Conservation (phyloP, 2,888 invertebrate species). For the Isotomurus palustris region DNA sequence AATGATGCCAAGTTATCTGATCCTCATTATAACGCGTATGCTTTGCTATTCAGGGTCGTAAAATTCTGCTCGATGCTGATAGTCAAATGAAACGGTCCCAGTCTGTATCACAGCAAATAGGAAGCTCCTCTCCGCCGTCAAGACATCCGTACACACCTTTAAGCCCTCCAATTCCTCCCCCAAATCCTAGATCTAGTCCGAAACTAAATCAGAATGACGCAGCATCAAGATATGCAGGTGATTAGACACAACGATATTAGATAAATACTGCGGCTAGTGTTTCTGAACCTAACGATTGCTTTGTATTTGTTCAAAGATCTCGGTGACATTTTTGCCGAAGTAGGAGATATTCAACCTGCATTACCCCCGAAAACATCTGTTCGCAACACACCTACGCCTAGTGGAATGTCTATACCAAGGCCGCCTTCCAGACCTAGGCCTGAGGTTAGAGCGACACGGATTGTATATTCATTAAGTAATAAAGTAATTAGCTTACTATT, state of each 20-base stretch:
- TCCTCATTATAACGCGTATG: not conserved
- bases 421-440: constrained; percentile 76
- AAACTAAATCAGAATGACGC: constrained; percentile 35
- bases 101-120: constrained; percentile 70
- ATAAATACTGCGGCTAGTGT: not conserved
- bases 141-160: constrained; percentile 44
- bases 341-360: constrained; percentile 68
- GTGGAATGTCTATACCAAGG: constrained; percentile 73
- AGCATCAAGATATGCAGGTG: constrained; percentile 46
- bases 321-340: constrained; percentile 74
- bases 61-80: constrained; percentile 67
- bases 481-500: too few species aligned
- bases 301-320: constrained; percentile 41
- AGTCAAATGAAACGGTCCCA: constrained; percentile 64
- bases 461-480: too few species aligned
- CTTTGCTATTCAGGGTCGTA: constrained; percentile 53
- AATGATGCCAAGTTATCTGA: not conserved
- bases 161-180: constrained; percentile 41
- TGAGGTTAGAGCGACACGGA: too few species aligned
- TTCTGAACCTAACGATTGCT: not conserved
- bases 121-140: constrained; percentile 48
- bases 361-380: constrained; percentile 59
- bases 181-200: constrained; percentile 41
- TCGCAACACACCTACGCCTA: constrained; percentile 71
- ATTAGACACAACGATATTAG: constrained; percentile 4